Evolutionary conservation across 2,113 vertebrate genomes (phyloP).

Genomic region (Pycnonotus jocosus): DNA sequence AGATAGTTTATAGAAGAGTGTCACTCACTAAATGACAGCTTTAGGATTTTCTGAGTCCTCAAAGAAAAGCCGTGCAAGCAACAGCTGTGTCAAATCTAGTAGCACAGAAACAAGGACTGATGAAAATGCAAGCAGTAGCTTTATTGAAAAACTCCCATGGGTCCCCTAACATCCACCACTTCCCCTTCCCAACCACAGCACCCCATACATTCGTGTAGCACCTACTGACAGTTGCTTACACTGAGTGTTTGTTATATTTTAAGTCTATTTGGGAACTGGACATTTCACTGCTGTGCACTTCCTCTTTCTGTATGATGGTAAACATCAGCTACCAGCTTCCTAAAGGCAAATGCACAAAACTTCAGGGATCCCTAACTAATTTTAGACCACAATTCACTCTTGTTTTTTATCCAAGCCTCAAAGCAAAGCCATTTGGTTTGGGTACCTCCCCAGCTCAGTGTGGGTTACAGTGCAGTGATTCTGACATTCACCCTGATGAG

Average conservation of each 20-base stretch:
- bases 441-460: rapidly evolving
- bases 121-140: neutral
- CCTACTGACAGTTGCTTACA: neutral
- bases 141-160: neutral
- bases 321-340: neutral
- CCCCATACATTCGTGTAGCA: neutral
- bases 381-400: neutral
- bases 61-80: neutral
- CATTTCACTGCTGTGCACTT: neutral
- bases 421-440: neutral
- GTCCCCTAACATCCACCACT: neutral
- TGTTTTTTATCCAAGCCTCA: neutral
- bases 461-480: neutral
- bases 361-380: neutral
- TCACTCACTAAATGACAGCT: neutral
- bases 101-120: neutral
- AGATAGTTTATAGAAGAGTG: neutral
- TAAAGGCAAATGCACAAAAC: neutral
- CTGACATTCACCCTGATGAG: neutral
- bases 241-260: neutral
- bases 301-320: neutral
- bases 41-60: neutral
- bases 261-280: neutral
- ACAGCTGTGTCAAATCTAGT: neutral
- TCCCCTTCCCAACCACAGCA: neutral